Evolutionary conservation across 1,140 invertebrate species (phyloP), one percentile per base, ranked within the genome.

Genomic region (Cecropterus lyciades): DNA sequence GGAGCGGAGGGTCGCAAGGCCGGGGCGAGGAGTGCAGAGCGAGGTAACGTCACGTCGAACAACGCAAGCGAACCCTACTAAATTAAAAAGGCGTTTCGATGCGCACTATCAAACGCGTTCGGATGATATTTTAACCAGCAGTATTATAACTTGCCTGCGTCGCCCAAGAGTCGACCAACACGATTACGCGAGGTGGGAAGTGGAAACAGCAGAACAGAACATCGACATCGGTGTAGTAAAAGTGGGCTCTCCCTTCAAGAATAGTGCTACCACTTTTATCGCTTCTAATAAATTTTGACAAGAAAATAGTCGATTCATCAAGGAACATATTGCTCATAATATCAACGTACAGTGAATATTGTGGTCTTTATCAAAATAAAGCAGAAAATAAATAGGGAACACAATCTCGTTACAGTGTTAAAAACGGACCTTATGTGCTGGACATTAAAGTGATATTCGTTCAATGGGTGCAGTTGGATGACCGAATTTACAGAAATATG

Each of bases 31-130:
- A 56, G 73, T n/a, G 75, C 67, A 76, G 82, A 76, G 80, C 64
- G 80, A 68, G 75, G 82, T 77, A 80, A 91, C 84, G 85, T 91
- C 85, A 91, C 79, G 83, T 85, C 85, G 89, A 88, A 89, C 87
- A 85, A 89, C 85, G 83, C 84, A 85, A 76, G 65, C 72, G 70
- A 80, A 89, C 64, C 43, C 85, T 75, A 69, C 85, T 57, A 83
- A 87, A 75, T 89, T 78, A 33, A 83, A 70, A 77, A 89, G 78
- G 11, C 64, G 45, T 17, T 59, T 13, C 27, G 16, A 11, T 33
- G 11, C 57, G 51, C 51, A 16, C 30, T 40, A n/a, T 57, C 14
- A 55, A 60, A 14, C 42, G 20, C 15, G 30, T 46, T 66, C 65
- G 37, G 62, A 45, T 40, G 15, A 70, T 64, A 59, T 77, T 57